A percentile compares a stretch with the other conserved stretches of the same genome.
Conservation (phyloP, 2,888 invertebrate species). For the Trachelus stipa region DNA sequence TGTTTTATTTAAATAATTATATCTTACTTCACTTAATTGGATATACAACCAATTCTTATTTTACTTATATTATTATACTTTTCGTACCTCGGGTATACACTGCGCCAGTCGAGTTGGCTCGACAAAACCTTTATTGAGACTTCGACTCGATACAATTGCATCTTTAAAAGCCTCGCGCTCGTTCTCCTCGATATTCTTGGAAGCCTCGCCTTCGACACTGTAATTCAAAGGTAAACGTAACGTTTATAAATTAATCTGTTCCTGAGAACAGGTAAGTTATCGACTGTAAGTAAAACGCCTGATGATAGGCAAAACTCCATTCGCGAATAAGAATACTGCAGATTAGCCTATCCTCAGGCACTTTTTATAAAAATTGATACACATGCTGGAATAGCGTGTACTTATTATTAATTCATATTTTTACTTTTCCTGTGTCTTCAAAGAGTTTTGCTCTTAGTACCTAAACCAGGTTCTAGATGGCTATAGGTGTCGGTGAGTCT, state of each 20-base stretch:
- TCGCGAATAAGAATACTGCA: background rate
- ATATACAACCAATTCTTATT: background rate
- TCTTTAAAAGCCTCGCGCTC: slow-evolving; percentile 62
- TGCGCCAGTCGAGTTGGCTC: slow-evolving; percentile 51
- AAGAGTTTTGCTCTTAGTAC: background rate
- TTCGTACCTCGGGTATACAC: slow-evolving; percentile 53
- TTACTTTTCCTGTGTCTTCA: too few relatives aligned
- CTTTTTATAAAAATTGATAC: too few relatives aligned
- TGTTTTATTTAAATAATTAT: background rate
- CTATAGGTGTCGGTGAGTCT: background rate
- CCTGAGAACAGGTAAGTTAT: background rate
- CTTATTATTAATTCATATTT: background rate
- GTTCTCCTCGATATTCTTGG: slow-evolving; percentile 62
- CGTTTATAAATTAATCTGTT: background rate
- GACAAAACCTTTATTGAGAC: slow-evolving; percentile 58
- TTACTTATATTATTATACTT: background rate
- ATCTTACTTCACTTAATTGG: background rate
- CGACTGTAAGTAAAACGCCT: background rate
- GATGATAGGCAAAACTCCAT: background rate
- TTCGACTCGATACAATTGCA: slow-evolving; percentile 60
- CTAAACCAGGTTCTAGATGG: background rate
- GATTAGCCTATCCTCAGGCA: background rate
- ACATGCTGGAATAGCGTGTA: background rate
- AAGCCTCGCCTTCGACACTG: slow-evolving; percentile 62
- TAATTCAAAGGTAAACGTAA: slow-evolving; percentile 6